Conservation (phyloP, 2,888 invertebrate genomes). For the Xanthia icteritia region DNA sequence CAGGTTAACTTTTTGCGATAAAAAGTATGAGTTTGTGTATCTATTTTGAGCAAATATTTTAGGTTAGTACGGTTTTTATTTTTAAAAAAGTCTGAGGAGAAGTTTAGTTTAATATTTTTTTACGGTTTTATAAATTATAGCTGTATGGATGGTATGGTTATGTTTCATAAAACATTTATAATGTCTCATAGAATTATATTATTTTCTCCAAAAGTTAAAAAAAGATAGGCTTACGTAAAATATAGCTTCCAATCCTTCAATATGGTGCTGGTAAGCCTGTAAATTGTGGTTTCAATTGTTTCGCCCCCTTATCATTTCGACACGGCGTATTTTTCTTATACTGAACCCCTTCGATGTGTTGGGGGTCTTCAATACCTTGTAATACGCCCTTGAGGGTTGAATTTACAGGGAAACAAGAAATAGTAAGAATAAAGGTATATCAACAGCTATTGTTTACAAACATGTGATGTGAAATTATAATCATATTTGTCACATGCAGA, state of each 20-base stretch:
- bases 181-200: neutral
- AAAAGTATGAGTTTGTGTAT: slow-evolving; percentile 31
- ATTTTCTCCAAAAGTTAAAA: neutral
- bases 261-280: slow-evolving; percentile 53
- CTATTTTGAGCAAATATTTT: neutral
- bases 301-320: slow-evolving; percentile 65
- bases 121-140: neutral
- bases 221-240: slow-evolving; percentile 14
- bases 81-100: neutral
- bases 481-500: too few relatives aligned
- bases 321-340: slow-evolving; percentile 55
- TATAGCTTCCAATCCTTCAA: slow-evolving; percentile 33
- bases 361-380: slow-evolving; percentile 29
- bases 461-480: too few relatives aligned
- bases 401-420: slow-evolving; percentile 8
- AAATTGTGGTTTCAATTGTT: slow-evolving; percentile 69
- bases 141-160: too few relatives aligned
- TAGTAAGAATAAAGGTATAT: neutral
- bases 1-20: slow-evolving; percentile 32
- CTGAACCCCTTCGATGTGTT: slow-evolving; percentile 40
- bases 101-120: neutral
- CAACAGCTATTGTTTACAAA: neutral
- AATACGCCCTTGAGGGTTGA: slow-evolving; percentile 46
- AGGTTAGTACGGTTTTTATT: neutral
- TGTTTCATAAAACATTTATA: too few relatives aligned